Conservation (phyloP, 2,797 vertebrate species). For the Sebastes ruberrimus region DNA sequence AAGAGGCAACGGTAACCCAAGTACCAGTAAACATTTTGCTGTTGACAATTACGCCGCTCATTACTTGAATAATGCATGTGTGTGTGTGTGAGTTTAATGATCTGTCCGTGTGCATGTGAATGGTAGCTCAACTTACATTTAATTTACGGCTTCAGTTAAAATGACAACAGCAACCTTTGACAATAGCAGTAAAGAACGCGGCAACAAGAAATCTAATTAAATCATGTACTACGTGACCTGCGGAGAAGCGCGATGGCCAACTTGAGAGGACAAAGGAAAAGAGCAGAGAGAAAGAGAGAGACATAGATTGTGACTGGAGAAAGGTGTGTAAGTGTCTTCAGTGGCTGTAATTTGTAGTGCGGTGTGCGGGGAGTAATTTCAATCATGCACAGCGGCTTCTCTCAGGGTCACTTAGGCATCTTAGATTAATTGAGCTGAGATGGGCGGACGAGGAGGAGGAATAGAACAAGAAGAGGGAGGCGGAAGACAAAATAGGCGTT, state of each 20-base stretch:
- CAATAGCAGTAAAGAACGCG: slow-evolving; percentile 35
- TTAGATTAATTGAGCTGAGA: slow-evolving; percentile 66
- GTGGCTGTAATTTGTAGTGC: slow-evolving; percentile 42
- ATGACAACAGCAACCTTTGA: slow-evolving; percentile 48
- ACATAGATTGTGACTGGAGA: not conserved
- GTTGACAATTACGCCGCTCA: slow-evolving; percentile 24
- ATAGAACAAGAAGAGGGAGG: slow-evolving; percentile 5
- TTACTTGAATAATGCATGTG: slow-evolving; percentile 19
- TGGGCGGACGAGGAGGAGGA: slow-evolving; percentile 16
- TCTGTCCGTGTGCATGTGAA: not conserved
- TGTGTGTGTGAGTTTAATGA: slow-evolving; percentile 8
- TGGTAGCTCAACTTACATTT: slow-evolving; percentile 18
- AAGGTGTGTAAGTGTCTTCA: slow-evolving; percentile 24
- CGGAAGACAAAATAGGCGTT: slow-evolving; percentile 10
- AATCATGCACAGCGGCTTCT: slow-evolving; percentile 60
- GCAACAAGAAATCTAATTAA: slow-evolving; percentile 59
- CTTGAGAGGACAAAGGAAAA: not conserved
- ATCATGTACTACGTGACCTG: slow-evolving; percentile 39
- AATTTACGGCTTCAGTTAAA: slow-evolving; percentile 50
- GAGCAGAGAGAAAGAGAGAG: not conserved
- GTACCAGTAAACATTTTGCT: slow-evolving; percentile 12
- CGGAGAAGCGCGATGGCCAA: slow-evolving; percentile 11
- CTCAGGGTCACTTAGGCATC: slow-evolving; percentile 63
- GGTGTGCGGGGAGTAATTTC: slow-evolving; percentile 54
- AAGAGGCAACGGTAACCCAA: not conserved